These are phyloP conservation scores for Tricholaema leucomelas DNA, from an alignment of 2,113 vertebrate genomes.

Conservation along the genomic window DNA sequence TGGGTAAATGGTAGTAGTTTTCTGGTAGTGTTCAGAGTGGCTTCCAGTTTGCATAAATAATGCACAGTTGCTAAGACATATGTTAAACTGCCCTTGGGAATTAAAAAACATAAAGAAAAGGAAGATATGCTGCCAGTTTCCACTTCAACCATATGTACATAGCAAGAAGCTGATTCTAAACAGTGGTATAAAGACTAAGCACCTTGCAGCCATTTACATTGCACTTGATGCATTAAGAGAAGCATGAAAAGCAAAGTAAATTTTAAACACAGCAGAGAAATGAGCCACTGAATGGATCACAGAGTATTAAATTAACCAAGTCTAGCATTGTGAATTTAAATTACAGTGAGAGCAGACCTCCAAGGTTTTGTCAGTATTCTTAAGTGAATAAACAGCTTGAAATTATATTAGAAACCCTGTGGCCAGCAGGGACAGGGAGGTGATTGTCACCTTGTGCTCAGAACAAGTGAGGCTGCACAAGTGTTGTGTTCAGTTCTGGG, in stretches of 20 bases:
- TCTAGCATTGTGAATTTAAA: background rate
- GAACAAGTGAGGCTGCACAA: too few relatives aligned
- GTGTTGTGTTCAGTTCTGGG: too few relatives aligned
- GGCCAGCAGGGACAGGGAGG: too few relatives aligned
- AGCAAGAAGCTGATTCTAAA: constrained; percentile 46
- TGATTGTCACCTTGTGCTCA: too few relatives aligned
- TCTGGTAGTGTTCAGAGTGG: constrained; percentile 44
- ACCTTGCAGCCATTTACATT: background rate
- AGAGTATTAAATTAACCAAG: background rate
- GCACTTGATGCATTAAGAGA: background rate
- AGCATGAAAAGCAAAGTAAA: background rate
- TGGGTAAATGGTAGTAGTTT: constrained; percentile 43
- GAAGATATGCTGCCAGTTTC: constrained; percentile 30
- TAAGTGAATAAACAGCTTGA: background rate
- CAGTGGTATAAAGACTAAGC: constrained; percentile 11
- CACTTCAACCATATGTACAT: constrained; percentile 42
- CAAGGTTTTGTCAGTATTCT: background rate
- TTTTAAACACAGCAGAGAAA: background rate
- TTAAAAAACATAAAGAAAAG: background rate
- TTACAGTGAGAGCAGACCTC: background rate
- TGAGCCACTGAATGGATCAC: background rate
- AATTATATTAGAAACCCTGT: too few relatives aligned
- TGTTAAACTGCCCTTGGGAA: constrained; percentile 36
- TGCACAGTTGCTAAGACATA: constrained; percentile 59
- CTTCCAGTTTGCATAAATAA: constrained; percentile 61